phyloP scores from a whole-genome alignment of 2,797 vertebrate genomes.

The Mallotus villosus region DNA sequence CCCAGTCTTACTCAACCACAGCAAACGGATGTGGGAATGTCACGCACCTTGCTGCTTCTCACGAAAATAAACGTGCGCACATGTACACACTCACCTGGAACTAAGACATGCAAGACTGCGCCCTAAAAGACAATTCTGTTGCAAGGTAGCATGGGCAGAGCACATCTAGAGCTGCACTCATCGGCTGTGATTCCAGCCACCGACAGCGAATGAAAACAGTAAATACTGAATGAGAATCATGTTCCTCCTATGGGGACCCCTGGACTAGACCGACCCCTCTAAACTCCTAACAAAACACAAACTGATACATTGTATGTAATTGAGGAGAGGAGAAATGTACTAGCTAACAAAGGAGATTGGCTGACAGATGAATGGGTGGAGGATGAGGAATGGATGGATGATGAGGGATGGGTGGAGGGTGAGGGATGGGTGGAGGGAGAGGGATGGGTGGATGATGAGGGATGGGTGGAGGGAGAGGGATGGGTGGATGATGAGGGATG shows the following conservation, averaged over 20 bases:
- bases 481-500: conserved; percentile 21
- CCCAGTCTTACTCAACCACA: conserved; percentile 50
- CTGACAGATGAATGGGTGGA: conserved; percentile 4
- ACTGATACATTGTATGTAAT: neutral
- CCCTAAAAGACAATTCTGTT: too few species aligned
- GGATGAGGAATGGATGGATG: conserved; percentile 2
- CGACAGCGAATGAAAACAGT: neutral
- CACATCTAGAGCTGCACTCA: neutral
- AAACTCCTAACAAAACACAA: neutral
- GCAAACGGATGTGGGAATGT: conserved; percentile 60
- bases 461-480: too few species aligned
- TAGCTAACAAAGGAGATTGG: neutral
- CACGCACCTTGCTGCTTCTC: neutral
- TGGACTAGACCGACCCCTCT: too few species aligned
- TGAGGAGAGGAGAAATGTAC: neutral
- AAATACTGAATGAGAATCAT: too few species aligned
- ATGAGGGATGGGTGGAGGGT: conserved; percentile 5
- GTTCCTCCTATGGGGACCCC: too few species aligned
- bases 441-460: conserved; percentile 16
- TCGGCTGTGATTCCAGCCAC: neutral
- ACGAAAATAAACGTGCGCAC: conserved; percentile 1
- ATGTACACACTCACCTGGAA: conserved; percentile 20
- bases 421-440: conserved; percentile 4
- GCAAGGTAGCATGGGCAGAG: too few species aligned
- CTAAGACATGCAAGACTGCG: too few species aligned